phyloP scores from a whole-genome alignment of 2,888 invertebrate genomes.

The Chouioia cunea region DNA sequence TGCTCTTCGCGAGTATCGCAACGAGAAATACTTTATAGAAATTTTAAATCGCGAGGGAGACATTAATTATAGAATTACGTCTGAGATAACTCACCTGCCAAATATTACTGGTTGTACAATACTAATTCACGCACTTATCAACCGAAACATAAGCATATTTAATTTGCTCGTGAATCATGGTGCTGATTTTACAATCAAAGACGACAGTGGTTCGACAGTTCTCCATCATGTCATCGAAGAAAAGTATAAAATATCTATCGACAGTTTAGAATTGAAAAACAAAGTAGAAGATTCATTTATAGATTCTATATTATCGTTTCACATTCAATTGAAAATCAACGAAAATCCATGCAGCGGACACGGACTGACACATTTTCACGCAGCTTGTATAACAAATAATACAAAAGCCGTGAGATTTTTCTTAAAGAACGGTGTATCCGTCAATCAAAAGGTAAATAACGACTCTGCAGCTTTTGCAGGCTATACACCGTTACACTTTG shows the following conservation, averaged over 20 bases:
- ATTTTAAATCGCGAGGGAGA: background rate
- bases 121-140: constrained; percentile 1
- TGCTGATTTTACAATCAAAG: constrained; percentile 7
- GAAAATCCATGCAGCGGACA: constrained; percentile 5
- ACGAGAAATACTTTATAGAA: background rate
- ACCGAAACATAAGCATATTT: background rate
- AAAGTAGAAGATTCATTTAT: background rate
- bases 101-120: constrained; percentile 3
- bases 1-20: too few species aligned
- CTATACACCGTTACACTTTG: constrained; percentile 25
- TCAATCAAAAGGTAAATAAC: background rate
- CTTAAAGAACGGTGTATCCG: background rate
- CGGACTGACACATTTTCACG: constrained; percentile 23
- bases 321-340: background rate
- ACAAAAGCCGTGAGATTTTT: background rate
- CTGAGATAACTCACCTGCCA: background rate
- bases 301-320: background rate
- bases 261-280: background rate
- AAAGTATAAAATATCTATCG: background rate
- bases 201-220: background rate
- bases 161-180: background rate
- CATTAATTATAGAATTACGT: constrained; percentile 17
- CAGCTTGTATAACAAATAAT: constrained; percentile 18
- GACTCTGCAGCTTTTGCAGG: constrained; percentile 9
- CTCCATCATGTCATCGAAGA: background rate